Conservation (phyloP, 2,113 vertebrate species). For the Crotalus tigris region DNA sequence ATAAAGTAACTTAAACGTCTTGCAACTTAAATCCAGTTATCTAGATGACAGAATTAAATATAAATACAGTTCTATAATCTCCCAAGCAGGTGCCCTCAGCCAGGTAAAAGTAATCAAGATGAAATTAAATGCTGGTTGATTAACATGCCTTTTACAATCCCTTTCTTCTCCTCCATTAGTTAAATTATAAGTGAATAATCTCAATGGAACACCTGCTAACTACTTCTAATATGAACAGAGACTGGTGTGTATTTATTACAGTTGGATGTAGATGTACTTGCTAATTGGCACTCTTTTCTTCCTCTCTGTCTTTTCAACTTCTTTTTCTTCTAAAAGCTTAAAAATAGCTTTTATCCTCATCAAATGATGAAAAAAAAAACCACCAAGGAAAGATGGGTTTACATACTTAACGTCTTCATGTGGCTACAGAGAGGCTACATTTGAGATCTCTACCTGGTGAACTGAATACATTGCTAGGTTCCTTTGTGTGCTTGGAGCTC, state of each 20-base stretch:
- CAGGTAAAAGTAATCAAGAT: conserved; percentile 40
- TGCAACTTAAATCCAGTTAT: conserved; percentile 17
- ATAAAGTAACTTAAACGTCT: conserved; percentile 11
- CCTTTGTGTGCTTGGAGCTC: not conserved
- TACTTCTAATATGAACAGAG: conserved; percentile 27
- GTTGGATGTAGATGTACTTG: conserved; percentile 46
- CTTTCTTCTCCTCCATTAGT: conserved; percentile 1
- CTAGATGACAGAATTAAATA: conserved; percentile 40
- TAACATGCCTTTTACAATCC: conserved; percentile 48
- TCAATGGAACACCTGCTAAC: conserved; percentile 51
- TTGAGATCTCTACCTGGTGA: not conserved
- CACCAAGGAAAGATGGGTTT: not conserved
- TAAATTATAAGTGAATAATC: conserved; percentile 47
- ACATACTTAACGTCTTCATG: conserved; percentile 17
- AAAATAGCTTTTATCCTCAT: conserved; percentile 19
- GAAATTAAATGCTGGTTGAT: conserved; percentile 37
- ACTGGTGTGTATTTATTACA: conserved; percentile 21
- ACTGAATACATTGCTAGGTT: not conserved
- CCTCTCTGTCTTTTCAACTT: conserved; percentile 26
- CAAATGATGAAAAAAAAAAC: conserved; percentile 40
- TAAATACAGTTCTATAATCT: conserved; percentile 42
- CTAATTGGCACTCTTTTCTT: conserved; percentile 46
- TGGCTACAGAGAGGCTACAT: not conserved
- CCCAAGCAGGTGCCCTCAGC: conserved; percentile 49
- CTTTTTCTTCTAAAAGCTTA: conserved; percentile 44